Base-by-base conservation (phyloP, 1,140 invertebrate species). In the Drosophila subobscura region DNA sequence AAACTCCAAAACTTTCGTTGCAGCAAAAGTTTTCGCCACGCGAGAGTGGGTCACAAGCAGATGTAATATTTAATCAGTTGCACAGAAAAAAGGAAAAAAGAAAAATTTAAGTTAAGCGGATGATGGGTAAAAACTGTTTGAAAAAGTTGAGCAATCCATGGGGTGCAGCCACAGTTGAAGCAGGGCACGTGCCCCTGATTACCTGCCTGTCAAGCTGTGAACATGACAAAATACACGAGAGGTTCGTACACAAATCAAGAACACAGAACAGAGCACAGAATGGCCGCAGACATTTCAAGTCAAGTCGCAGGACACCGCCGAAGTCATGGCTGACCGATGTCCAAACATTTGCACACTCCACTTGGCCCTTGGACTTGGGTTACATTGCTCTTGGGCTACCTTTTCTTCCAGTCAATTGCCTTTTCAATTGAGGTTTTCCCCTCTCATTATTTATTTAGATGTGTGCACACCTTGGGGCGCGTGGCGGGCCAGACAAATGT, bases 401-500 rank as follows among this genome's bases (percentile, higher is more conserved):
- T 73, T 78, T 81, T 81, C 33, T 83, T 68, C 70, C 74, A 78
- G 44, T 66, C 79, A 83, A 83, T 83, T 83, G 72, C 59, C 52
- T 66, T 52, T 61, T 53, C 63, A 83, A 63, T 41, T 59, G 67
- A 53, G 57, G 72, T 59, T 66, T 37, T 67, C 66, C 41, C 54
- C 27, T 33, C 45, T 49, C 44, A 81, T 83, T 74, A 83, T 70
- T 77, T 81, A 77, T 81, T 83, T 81, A 83, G 65, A 60, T 58
- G 68, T 42, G 57, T 46, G 40, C 33, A 33, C 40, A 53, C 7
- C 16, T 23, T 20, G n/a, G 52, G 37, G 49, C 65, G 64, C 60
- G 64, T 44, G 27, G 40, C 37, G 27, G 12, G 12, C 50, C 14
- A 12, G 25, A 4, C 8, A 49, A 47, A 68, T 67, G 63, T 68